Evolutionary conservation across 2,888 invertebrate species (phyloP).

Genomic region (Dorcus hopei): DNA sequence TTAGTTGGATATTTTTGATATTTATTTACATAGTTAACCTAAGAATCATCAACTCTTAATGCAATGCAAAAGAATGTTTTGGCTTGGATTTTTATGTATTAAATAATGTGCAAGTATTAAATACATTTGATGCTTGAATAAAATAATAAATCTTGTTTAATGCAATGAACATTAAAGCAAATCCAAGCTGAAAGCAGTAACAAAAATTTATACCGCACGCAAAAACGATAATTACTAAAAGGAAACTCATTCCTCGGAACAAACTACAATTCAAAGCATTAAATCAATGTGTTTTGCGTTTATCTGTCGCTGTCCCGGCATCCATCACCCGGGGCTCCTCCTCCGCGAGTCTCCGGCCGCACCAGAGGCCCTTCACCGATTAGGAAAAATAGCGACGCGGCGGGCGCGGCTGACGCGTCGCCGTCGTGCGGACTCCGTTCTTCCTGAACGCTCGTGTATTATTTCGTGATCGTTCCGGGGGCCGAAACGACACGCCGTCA

Average conservation of each 20-base stretch:
- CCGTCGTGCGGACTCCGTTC: neutral
- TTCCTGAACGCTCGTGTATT: slow-evolving; percentile 6
- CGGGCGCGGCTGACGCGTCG: neutral
- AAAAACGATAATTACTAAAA: slow-evolving; percentile 47
- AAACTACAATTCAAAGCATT: slow-evolving; percentile 48
- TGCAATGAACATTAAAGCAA: no score
- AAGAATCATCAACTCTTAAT: no score
- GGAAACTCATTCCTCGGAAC: slow-evolving; percentile 46
- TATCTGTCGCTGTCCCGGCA: slow-evolving; percentile 50
- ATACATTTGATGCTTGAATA: no score
- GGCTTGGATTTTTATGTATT: no score
- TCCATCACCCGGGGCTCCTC: slow-evolving; percentile 48
- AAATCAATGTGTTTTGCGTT: slow-evolving; percentile 53
- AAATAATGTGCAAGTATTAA: no score
- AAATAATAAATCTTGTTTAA: no score
- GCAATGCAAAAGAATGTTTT: no score
- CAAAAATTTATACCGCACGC: no score
- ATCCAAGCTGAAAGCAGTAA: no score
- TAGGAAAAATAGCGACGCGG: slow-evolving; percentile 18
- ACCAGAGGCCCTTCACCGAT: slow-evolving; percentile 5
- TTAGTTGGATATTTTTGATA: no score
- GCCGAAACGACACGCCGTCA: slow-evolving; percentile 41
- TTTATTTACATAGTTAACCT: no score
- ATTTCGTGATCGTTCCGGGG: slow-evolving; percentile 14
- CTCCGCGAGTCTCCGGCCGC: slow-evolving; percentile 25